These are phyloP conservation scores for Alosa alosa DNA, from an alignment of 2,113 vertebrate genomes.

Conservation along the genomic window DNA sequence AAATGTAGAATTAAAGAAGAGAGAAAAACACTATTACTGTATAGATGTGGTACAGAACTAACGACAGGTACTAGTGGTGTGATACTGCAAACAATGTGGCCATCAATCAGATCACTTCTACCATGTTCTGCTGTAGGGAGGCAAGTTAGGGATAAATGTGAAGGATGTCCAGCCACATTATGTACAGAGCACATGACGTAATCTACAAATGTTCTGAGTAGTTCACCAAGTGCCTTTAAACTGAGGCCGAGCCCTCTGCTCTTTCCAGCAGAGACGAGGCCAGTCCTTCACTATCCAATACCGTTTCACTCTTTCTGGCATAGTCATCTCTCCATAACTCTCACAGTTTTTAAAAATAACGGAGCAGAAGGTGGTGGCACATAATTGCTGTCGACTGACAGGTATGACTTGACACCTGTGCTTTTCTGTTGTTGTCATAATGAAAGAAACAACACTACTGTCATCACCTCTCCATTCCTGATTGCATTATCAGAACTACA, in stretches of 20 bases:
- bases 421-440: slow-evolving; percentile 75
- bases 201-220: no score
- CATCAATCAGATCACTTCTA: no score
- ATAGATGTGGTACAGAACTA: neutral
- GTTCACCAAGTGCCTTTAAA: neutral
- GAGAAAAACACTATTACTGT: neutral
- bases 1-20: neutral
- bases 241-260: neutral
- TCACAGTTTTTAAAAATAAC: neutral
- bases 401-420: slow-evolving; percentile 82
- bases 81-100: neutral
- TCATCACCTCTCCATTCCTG: slow-evolving; percentile 97
- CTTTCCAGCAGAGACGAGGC: neutral
- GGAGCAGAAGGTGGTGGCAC: slow-evolving; percentile 78
- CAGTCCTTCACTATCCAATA: neutral
- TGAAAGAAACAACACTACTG: slow-evolving; percentile 89
- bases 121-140: no score
- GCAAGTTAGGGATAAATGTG: no score
- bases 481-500: slow-evolving; percentile 99
- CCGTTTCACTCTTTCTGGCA: neutral
- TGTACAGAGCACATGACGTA: no score
- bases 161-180: no score
- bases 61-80: neutral
- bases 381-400: slow-evolving; percentile 88
- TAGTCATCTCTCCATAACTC: neutral